Percentiles rank a stretch among this genome's conserved stretches.
Conservation (phyloP, 2,888 invertebrate genomes). For the Drosophila mimetica region DNA sequence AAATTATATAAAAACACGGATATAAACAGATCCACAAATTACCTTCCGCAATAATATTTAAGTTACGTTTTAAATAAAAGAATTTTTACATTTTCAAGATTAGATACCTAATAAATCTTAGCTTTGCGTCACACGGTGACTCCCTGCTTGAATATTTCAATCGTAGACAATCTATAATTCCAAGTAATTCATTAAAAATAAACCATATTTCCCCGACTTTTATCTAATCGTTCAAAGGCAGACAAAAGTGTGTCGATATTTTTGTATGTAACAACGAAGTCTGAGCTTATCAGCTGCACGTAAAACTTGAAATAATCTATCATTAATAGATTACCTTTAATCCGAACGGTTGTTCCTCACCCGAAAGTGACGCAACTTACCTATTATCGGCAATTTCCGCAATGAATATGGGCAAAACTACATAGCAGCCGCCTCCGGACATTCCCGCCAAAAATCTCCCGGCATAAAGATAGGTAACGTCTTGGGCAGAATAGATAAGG, state of each 20-base stretch:
- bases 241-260: constrained; percentile 8
- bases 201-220: constrained; percentile 8
- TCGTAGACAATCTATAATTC: background rate
- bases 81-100: background rate
- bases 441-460: constrained; percentile 76
- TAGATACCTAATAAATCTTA: background rate
- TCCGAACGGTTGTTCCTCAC: constrained; percentile 2
- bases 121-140: background rate
- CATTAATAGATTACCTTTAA: constrained; percentile 5
- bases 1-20: background rate
- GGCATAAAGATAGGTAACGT: constrained; percentile 71
- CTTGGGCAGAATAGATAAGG: constrained; percentile 64
- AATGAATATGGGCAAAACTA: constrained; percentile 76
- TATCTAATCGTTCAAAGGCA: constrained; percentile 15
- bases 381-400: constrained; percentile 79
- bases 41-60: background rate
- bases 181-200: background rate
- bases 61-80: background rate
- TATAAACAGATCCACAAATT: too few species aligned
- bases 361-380: constrained; percentile 57
- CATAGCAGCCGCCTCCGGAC: constrained; percentile 78
- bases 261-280: background rate
- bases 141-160: background rate
- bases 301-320: constrained; percentile 41
- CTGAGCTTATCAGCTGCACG: constrained; percentile 35